Conservation (phyloP, 35 echinoderm and acorn worm genomes). For the Acanthaster planci region DNA sequence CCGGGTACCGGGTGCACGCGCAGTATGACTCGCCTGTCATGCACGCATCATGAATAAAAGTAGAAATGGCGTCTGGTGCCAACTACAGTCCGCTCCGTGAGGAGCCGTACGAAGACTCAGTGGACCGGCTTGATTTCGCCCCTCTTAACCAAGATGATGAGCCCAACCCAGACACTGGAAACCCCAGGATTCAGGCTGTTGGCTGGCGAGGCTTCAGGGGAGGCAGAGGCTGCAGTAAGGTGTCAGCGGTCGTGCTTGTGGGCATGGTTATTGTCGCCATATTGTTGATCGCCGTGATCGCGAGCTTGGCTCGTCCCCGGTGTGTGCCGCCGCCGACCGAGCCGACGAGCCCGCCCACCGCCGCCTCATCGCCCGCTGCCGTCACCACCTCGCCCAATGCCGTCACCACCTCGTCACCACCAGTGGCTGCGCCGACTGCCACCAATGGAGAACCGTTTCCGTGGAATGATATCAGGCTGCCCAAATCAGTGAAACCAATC, state of each 20-base stretch:
- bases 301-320: slow-evolving; percentile 40
- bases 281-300: slow-evolving; percentile 35
- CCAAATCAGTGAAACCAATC: slow-evolving; percentile 47
- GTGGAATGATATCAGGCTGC: slow-evolving; percentile 73
- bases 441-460: slow-evolving; percentile 49
- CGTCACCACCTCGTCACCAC: not conserved
- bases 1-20: slow-evolving; percentile 4
- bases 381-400: not conserved
- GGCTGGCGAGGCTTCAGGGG: not conserved
- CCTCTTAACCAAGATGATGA: not conserved
- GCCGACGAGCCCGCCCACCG: not conserved
- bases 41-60: not conserved
- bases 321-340: not conserved
- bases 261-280: slow-evolving; percentile 4
- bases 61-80: slow-evolving; percentile 9
- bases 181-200: not conserved
- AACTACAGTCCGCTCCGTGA: not conserved
- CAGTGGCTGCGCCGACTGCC: not conserved
- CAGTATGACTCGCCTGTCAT: not conserved
- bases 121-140: not conserved
- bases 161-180: not conserved
- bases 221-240: not conserved
- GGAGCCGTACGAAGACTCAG: not conserved
- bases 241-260: not conserved
- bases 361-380: not conserved